Conservation (phyloP, 1,140 invertebrate species). For the Heliconius nattereri region DNA sequence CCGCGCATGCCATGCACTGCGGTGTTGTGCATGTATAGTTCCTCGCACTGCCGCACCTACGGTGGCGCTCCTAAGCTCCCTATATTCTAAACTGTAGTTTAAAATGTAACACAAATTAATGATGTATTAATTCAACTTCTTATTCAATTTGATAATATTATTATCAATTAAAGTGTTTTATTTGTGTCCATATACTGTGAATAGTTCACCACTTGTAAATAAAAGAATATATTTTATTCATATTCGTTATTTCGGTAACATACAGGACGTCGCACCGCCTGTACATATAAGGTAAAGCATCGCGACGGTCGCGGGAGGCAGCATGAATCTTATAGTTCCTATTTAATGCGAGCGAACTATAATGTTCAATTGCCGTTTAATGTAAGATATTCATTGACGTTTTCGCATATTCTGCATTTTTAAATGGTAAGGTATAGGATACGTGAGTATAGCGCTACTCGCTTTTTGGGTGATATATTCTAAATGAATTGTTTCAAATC, state of each 20-base stretch:
- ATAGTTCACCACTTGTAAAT: conserved; percentile 68
- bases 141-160: conserved; percentile 62
- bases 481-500: conserved; percentile 76
- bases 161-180: conserved; percentile 65
- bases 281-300: conserved; percentile 65
- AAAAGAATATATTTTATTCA: conserved; percentile 71
- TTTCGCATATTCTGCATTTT: conserved; percentile 81
- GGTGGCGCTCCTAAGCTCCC: conserved; percentile 73
- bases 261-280: conserved; percentile 52
- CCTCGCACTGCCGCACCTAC: conserved; percentile 72
- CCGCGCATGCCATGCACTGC: conserved; percentile 69
- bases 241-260: conserved; percentile 70
- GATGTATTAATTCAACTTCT: conserved; percentile 61
- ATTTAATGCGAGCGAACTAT: conserved; percentile 79
- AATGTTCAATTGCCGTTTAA: conserved; percentile 78
- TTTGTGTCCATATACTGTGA: conserved; percentile 68
- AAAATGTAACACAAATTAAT: conserved; percentile 72
- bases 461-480: conserved; percentile 80
- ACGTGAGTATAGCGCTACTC: conserved; percentile 75
- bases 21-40: conserved; percentile 79
- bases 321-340: conserved; percentile 81
- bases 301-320: conserved; percentile 59
- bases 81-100: conserved; percentile 79
- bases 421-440: conserved; percentile 76
- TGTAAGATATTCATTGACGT: conserved; percentile 78